phyloP scores from a whole-genome alignment of 2,797 vertebrate genomes.

The Enteromius treurensis region DNA sequence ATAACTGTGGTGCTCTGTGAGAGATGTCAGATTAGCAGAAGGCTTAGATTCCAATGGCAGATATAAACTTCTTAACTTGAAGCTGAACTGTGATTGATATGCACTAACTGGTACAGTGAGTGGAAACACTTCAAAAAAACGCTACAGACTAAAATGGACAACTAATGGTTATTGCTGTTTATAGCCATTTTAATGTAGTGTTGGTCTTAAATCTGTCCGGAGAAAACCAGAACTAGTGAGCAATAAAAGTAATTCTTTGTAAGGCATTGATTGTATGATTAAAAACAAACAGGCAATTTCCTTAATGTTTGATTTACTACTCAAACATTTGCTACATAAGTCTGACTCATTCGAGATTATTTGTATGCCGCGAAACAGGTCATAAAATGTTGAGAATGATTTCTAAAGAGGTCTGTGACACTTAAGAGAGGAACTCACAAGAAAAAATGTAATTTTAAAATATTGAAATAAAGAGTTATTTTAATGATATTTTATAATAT shows the following conservation, averaged over 20 bases:
- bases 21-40: slow-evolving; percentile 8
- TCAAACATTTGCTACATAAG: neutral
- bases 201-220: slow-evolving; percentile 8
- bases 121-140: slow-evolving; percentile 7
- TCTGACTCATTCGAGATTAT: neutral
- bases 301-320: neutral
- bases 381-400: neutral
- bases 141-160: slow-evolving; percentile 12
- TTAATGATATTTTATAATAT: neutral
- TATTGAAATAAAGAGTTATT: neutral
- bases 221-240: neutral
- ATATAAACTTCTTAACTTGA: slow-evolving; percentile 20
- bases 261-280: neutral
- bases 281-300: neutral
- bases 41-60: slow-evolving; percentile 6
- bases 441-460: neutral
- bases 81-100: slow-evolving; percentile 3
- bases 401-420: neutral
- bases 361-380: neutral
- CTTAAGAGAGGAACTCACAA: neutral
- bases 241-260: neutral
- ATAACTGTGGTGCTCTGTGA: slow-evolving; percentile 22
- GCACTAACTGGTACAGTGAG: slow-evolving; percentile 13
- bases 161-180: slow-evolving; percentile 2
- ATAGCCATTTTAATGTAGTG: neutral